These are phyloP conservation scores for Selenia dentaria DNA, from an alignment of 2,888 invertebrate genomes.

Conservation along the genomic window DNA sequence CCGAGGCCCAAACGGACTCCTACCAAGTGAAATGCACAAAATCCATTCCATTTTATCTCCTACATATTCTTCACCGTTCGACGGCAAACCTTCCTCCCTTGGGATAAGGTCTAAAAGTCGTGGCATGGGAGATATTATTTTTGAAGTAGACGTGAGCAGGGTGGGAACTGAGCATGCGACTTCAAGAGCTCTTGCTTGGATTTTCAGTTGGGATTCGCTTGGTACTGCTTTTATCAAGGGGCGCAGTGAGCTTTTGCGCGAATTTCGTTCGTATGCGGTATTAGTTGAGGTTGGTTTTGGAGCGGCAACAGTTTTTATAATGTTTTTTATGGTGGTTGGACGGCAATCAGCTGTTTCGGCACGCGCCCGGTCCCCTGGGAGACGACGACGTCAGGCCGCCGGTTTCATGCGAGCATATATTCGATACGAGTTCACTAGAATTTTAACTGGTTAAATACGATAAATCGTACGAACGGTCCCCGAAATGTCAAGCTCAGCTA, in stretches of 20 bases:
- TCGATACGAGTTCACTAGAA: slow-evolving; percentile 29
- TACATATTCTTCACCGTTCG: slow-evolving; percentile 40
- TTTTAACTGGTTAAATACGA: slow-evolving; percentile 20
- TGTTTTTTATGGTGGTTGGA: slow-evolving; percentile 75
- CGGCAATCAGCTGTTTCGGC: slow-evolving; percentile 82
- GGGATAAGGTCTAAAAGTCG: slow-evolving; percentile 41
- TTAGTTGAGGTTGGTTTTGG: slow-evolving; percentile 39
- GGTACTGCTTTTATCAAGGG: slow-evolving; percentile 56
- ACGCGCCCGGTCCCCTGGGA: slow-evolving; percentile 67
- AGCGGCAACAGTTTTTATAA: slow-evolving; percentile 43
- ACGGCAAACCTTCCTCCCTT: slow-evolving; percentile 38
- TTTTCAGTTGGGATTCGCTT: slow-evolving; percentile 56
- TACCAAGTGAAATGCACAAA: slow-evolving; percentile 77
- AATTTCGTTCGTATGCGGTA: slow-evolving; percentile 37
- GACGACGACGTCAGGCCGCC: slow-evolving; percentile 68
- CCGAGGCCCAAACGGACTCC: slow-evolving; percentile 47
- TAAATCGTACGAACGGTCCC: neutral
- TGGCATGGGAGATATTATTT: slow-evolving; percentile 45
- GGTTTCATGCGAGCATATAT: slow-evolving; percentile 31
- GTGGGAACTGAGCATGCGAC: slow-evolving; percentile 48
- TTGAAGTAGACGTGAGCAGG: slow-evolving; percentile 59
- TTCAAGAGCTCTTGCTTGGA: slow-evolving; percentile 45
- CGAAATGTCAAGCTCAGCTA: neutral
- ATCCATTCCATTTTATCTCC: slow-evolving; percentile 79
- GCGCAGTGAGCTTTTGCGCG: slow-evolving; percentile 43